Base-by-base conservation (phyloP, 2,888 invertebrate genomes). In the Teinopalpus imperialis region DNA sequence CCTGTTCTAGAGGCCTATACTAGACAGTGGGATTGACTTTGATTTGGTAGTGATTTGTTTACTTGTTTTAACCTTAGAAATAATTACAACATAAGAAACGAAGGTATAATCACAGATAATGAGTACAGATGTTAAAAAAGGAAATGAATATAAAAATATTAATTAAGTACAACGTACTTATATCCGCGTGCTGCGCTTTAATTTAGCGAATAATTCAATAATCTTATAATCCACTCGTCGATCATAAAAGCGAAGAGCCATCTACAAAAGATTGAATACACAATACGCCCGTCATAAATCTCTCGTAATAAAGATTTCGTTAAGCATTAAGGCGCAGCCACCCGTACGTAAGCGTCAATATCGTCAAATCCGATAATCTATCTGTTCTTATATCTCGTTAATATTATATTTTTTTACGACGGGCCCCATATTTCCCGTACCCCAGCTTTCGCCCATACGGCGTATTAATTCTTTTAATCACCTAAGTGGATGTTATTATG, bases 251-350 rank as follows among this genome's bases (percentile, higher is more conserved):
- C 29, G 48, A 54, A 53, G 53, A 53, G 51, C 46, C 52, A 51
- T 54, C 43, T 36, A 54, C 51, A 51, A 39, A 45, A 39, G 37
- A 45, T 32, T 20, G 44, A 32, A 59, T 57, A 57, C 49, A 58
- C 56, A 61, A 60, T 60, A 58, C 56, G 24, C 26, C 39, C 37
- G 44, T 56, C 63, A 65, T 70, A 69, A 68, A 69, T 66, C 58
- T 61, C 47, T 14, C 49, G 52, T 63, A 69, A 69, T 69, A 70
- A 69, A 66, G 63, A 65, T 67, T 66, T 60, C 57, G 63, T 58
- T 52, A 44, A 43, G 49, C 54, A 61, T 69, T 67, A 67, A 66
- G 62, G 62, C 56, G 56, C 65, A 65, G 62, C 57, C 61, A 56
- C 49, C 55, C 58, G 54, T 24, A 52, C 48, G 48, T 36, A 48